phyloP scores from a whole-genome alignment of 2,888 invertebrate species.

The Caenorhabditis imperialis region DNA sequence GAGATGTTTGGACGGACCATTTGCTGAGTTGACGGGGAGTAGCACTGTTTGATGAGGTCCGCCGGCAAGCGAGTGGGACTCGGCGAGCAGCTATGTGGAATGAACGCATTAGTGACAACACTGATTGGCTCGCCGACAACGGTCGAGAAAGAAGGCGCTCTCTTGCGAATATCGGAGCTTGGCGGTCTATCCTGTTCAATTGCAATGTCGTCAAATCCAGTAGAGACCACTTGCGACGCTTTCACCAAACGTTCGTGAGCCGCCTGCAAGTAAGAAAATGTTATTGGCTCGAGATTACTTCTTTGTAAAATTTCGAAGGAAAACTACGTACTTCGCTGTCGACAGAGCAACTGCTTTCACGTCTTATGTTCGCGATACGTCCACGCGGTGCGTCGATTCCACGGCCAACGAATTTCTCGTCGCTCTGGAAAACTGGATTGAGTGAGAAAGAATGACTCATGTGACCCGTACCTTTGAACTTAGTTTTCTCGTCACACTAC shows the following conservation, averaged over 20 bases:
- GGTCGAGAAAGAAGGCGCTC: slow-evolving; percentile 45
- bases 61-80: slow-evolving; percentile 71
- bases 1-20: slow-evolving; percentile 76
- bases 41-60: slow-evolving; percentile 68
- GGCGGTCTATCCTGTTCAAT: slow-evolving; percentile 39
- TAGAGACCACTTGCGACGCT: slow-evolving; percentile 69
- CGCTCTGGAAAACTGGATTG: slow-evolving; percentile 24
- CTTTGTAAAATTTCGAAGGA: too few species aligned
- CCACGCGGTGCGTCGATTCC: slow-evolving; percentile 65
- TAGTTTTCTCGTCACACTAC: slow-evolving; percentile 15
- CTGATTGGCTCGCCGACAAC: slow-evolving; percentile 69
- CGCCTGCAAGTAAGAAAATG: slow-evolving; percentile 46
- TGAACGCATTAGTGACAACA: slow-evolving; percentile 75
- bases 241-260: slow-evolving; percentile 74
- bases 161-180: slow-evolving; percentile 20
- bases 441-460: neutral
- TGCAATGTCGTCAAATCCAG: slow-evolving; percentile 74
- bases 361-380: slow-evolving; percentile 72
- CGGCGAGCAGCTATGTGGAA: slow-evolving; percentile 73
- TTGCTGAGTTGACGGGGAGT: slow-evolving; percentile 77
- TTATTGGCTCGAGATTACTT: neutral
- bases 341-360: slow-evolving; percentile 73
- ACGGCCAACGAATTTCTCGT: slow-evolving; percentile 49
- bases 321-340: slow-evolving; percentile 57
- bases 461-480: slow-evolving; percentile 19